phyloP scores from a whole-genome alignment of 2,113 vertebrate species.

The Pelmatolapia mariae region DNA sequence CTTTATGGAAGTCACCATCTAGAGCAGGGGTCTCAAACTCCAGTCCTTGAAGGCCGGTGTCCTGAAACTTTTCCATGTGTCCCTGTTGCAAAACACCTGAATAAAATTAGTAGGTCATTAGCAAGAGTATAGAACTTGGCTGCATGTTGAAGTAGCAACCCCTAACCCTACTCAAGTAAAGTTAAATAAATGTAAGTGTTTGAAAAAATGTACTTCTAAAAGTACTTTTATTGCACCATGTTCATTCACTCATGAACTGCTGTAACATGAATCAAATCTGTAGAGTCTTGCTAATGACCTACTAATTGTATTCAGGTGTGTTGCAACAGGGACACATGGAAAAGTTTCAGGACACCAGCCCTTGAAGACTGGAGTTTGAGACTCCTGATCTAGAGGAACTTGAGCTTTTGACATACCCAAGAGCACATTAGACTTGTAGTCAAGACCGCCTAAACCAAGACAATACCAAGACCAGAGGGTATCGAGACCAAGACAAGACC shows the following conservation, averaged over 20 bases:
- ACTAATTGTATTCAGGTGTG: no score
- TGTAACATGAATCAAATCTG: not conserved
- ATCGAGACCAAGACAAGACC: no score
- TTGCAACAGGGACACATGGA: no score
- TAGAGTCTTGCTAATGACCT: not conserved
- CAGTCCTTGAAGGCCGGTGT: not conserved
- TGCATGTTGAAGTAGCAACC: not conserved
- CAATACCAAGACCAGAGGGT: no score
- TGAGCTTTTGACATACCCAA: no score
- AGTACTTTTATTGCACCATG: not conserved
- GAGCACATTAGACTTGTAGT: not conserved
- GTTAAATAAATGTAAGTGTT: not conserved
- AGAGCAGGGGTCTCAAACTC: not conserved
- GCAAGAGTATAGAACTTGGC: not conserved
- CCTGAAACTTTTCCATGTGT: not conserved
- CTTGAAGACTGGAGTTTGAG: no score
- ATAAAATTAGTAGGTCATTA: not conserved
- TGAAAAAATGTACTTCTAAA: not conserved
- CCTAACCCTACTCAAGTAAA: not conserved
- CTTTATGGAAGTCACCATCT: not conserved
- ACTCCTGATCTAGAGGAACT: no score
- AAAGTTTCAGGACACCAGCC: no score
- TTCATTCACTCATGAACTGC: not conserved
- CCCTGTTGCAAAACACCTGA: not conserved
- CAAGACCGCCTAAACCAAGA: no score